These are phyloP conservation scores for Cinara cedri DNA, from an alignment of 2,888 invertebrate genomes.

Conservation along the genomic window DNA sequence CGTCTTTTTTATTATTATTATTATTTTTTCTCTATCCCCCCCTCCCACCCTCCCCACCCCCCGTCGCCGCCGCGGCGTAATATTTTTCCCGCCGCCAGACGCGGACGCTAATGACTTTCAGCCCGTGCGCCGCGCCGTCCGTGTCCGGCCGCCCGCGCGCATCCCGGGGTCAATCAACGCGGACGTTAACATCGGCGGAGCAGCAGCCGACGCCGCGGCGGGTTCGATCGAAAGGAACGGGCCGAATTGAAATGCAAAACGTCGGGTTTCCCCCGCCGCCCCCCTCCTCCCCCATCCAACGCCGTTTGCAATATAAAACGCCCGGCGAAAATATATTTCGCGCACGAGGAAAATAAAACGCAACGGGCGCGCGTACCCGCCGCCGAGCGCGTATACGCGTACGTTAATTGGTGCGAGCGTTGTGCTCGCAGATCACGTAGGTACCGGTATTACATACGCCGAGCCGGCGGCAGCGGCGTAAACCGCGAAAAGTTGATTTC, in stretches of 20 bases:
- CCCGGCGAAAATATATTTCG: constrained; percentile 5
- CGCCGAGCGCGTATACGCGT: neutral
- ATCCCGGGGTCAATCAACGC: constrained; percentile 17
- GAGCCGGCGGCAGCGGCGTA: neutral
- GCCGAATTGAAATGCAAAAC: too few species aligned
- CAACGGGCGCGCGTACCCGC: neutral
- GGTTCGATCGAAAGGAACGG: too few species aligned
- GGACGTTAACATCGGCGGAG: constrained; percentile 10
- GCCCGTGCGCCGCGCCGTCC: neutral
- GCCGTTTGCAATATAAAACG: too few species aligned
- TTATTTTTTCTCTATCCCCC: neutral
- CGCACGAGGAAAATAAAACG: neutral
- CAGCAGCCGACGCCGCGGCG: constrained; percentile 3
- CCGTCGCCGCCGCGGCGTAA: too few species aligned
- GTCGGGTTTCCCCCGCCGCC: too few species aligned
- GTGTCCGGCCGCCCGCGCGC: neutral
- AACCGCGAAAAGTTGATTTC: constrained; percentile 28
- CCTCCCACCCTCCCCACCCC: too few species aligned
- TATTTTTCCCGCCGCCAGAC: neutral
- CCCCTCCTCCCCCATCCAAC: too few species aligned
- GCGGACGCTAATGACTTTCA: too few species aligned
- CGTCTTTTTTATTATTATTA: neutral
- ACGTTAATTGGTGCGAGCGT: constrained; percentile 47
- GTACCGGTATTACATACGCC: neutral
- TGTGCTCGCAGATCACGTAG: constrained; percentile 47